Percentiles rank a stretch among this genome's conserved stretches.
Conservation (phyloP, 2,888 invertebrate species). For the Aphodius sticticus region DNA sequence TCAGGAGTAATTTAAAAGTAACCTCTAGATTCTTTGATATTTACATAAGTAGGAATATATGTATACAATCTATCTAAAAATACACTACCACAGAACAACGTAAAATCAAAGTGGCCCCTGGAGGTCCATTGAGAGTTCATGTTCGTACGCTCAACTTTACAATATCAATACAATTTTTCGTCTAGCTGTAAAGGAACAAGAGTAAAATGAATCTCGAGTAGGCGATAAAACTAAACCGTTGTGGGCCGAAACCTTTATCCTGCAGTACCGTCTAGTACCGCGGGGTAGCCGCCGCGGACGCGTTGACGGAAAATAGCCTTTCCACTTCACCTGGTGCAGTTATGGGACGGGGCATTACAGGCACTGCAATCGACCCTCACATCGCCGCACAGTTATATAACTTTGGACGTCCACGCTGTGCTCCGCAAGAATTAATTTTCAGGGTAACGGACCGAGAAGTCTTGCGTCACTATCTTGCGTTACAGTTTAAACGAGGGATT, state of each 20-base stretch:
- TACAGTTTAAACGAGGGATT: neutral
- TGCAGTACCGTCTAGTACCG: neutral
- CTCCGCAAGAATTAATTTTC: slow-evolving; percentile 4
- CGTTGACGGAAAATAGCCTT: slow-evolving; percentile 4
- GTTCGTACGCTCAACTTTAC: slow-evolving; percentile 4
- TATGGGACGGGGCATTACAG: neutral
- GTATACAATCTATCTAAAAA: neutral
- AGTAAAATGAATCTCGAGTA: neutral
- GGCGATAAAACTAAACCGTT: neutral
- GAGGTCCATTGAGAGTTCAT: neutral
- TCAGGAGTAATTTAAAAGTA: no score
- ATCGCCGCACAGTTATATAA: slow-evolving; percentile 4
- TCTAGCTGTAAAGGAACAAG: neutral
- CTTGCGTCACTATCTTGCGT: neutral
- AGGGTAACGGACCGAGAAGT: neutral
- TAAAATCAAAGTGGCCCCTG: neutral
- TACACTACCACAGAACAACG: neutral
- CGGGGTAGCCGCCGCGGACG: neutral
- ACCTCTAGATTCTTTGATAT: no score
- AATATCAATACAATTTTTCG: neutral
- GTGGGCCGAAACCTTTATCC: neutral
- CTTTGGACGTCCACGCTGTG: neutral
- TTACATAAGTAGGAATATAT: no score
- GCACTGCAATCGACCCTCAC: neutral
- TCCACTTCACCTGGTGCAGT: slow-evolving; percentile 4